phyloP scores from a whole-genome alignment of 2,888 invertebrate species.

The Cacoxenus indagator region DNA sequence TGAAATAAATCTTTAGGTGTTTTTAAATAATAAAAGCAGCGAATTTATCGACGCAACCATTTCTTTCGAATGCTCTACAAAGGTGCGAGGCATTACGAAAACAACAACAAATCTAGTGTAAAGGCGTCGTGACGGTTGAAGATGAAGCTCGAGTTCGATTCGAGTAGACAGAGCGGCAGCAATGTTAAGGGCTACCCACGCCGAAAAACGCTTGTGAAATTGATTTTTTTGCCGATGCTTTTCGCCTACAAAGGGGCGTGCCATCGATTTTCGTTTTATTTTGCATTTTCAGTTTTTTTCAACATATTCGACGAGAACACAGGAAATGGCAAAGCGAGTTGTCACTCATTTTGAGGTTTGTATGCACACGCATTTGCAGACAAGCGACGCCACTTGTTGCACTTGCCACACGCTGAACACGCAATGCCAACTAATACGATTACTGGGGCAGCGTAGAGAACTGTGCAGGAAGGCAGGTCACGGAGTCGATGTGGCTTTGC shows the following conservation, averaged over 20 bases:
- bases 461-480: too few species aligned
- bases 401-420: constrained; percentile 47
- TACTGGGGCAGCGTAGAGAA: too few species aligned
- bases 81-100: background rate
- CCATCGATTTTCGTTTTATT: too few species aligned
- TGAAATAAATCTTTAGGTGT: constrained; percentile 61
- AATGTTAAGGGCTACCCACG: constrained; percentile 13
- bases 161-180: constrained; percentile 56
- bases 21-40: constrained; percentile 61
- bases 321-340: constrained; percentile 2
- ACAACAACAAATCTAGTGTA: background rate
- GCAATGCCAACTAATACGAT: constrained; percentile 15
- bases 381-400: constrained; percentile 33
- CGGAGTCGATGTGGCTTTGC: too few species aligned
- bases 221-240: background rate
- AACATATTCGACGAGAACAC: background rate
- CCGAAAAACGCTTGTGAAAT: background rate
- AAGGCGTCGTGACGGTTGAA: background rate
- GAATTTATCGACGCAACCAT: constrained; percentile 50
- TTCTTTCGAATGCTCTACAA: background rate
- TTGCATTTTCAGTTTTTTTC: background rate
- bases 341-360: constrained; percentile 9
- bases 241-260: background rate
- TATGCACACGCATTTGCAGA: background rate
- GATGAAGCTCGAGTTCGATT: background rate